These are phyloP conservation scores for Schizaphis graminum DNA, from an alignment of 2,888 invertebrate genomes.

Conservation along the genomic window DNA sequence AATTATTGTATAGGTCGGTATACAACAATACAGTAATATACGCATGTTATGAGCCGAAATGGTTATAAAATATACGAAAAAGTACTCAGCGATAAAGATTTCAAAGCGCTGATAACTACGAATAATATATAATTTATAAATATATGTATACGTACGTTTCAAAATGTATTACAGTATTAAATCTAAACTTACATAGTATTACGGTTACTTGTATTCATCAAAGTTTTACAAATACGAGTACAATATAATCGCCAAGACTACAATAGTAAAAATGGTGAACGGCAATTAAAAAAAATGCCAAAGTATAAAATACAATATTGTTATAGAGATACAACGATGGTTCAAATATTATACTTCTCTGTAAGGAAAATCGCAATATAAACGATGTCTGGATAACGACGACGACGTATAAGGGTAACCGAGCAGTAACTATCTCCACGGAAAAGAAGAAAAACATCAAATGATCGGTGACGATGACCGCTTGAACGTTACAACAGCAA, in stretches of 20 bases:
- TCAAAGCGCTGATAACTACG: slow-evolving; percentile 29
- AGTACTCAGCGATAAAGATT: background rate
- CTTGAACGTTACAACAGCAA: background rate
- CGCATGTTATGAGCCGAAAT: background rate
- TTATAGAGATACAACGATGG: slow-evolving; percentile 29
- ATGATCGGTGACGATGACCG: background rate
- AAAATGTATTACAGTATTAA: background rate
- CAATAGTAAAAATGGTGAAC: slow-evolving; percentile 48
- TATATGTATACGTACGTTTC: background rate
- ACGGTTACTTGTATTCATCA: background rate
- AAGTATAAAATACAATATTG: slow-evolving; percentile 13
- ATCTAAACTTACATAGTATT: background rate
- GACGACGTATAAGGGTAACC: slow-evolving; percentile 65
- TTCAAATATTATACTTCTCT: slow-evolving; percentile 63
- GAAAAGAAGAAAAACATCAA: slow-evolving; percentile 46
- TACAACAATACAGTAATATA: background rate
- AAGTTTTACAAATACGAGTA: background rate
- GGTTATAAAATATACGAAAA: background rate
- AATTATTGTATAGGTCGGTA: background rate
- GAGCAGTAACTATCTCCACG: slow-evolving; percentile 65
- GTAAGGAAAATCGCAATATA: slow-evolving; percentile 63
- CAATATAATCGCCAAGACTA: slow-evolving; percentile 34
- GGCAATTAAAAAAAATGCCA: slow-evolving; percentile 4
- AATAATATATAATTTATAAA: background rate
- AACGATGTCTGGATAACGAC: slow-evolving; percentile 60